A percentile compares a stretch with the other conserved stretches of the same genome.
phyloP scores from a whole-genome alignment of 2,888 invertebrate genomes.

The Podotricha telesiphe region DNA sequence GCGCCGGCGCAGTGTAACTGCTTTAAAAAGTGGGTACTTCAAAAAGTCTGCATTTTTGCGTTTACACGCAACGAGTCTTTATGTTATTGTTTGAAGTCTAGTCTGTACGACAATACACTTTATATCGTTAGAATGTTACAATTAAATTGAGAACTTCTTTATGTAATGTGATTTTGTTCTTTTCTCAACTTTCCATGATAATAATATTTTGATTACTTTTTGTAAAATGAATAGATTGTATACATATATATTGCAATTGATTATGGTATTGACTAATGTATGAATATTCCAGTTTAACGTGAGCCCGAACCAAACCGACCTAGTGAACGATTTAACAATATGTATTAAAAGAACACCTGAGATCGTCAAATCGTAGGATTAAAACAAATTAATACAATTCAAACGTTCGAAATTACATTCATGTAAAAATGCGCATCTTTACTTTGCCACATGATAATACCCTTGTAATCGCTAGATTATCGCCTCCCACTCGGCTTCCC shows the following conservation, averaged over 20 bases:
- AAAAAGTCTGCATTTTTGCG: background rate
- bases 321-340: no score
- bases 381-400: constrained; percentile 10
- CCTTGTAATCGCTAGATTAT: constrained; percentile 74
- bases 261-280: background rate
- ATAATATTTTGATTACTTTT: no score
- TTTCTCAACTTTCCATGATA: no score
- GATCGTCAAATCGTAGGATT: constrained; percentile 1
- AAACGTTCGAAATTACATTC: constrained; percentile 13
- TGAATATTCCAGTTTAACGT: background rate
- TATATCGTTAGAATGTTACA: background rate
- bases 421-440: constrained; percentile 40
- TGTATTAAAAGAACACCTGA: background rate
- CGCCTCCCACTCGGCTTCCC: constrained; percentile 66
- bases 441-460: constrained; percentile 65
- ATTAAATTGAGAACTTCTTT: background rate
- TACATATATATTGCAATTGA: no score
- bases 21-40: constrained; percentile 18
- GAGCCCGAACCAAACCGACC: background rate
- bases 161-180: no score
- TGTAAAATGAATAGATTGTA: no score
- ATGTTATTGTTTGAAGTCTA: background rate
- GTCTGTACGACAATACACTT: background rate
- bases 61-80: background rate
- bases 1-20: constrained; percentile 47